Evolutionary conservation across 2,797 vertebrate species (phyloP), one percentile per base, ranked within the genome.

Genomic region (Sciurus carolinensis): DNA sequence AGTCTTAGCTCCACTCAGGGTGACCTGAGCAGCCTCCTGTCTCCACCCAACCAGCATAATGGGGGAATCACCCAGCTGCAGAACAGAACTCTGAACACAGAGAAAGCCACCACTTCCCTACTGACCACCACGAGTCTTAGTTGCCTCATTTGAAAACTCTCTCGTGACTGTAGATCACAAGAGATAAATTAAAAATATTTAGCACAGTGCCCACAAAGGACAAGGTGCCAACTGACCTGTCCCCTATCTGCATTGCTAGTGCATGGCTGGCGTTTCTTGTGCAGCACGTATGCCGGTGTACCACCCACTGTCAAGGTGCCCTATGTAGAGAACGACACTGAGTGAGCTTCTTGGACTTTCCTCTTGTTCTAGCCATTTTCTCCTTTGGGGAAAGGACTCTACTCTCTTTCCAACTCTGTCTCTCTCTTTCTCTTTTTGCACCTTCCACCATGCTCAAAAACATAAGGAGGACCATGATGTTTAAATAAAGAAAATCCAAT

Each of bases 241-340:
- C 15, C 1, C 7, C 28, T n/a, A 75, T 72, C 52, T 82, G 24
- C 30, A 2, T 20, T 22, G 22, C 6, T 3, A 1, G 4, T 1
- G 9, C 15, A 20, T 3, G 1, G 24, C n/a, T 59, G 62, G 15
- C 0, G 5, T 62, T 36, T 81, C n/a, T 79, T 14, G 1, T 4
- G 22, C 1, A 30, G 33, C 33, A 5, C 2, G 0, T 0, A 42
- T 13, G 15, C 47, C 17, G 33, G 14, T 1, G 0, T 17, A 44
- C 7, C 5, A n/a, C 59, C 54, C 9, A 18, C 1, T 20, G 22
- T 50, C 24, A 4, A 18, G 12, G 10, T 13, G 64, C 79, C 20
- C 57, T 8, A 8, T 0, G 57, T 44, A 26, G 33, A 26, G 15
- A 44, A 10, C 0, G 6, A 39, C 22, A n/a, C 28, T 66, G n/a